Evolutionary conservation across 2,888 invertebrate genomes (phyloP), one percentile per base, ranked within the genome.

Genomic region (Limnephilus lunatus): DNA sequence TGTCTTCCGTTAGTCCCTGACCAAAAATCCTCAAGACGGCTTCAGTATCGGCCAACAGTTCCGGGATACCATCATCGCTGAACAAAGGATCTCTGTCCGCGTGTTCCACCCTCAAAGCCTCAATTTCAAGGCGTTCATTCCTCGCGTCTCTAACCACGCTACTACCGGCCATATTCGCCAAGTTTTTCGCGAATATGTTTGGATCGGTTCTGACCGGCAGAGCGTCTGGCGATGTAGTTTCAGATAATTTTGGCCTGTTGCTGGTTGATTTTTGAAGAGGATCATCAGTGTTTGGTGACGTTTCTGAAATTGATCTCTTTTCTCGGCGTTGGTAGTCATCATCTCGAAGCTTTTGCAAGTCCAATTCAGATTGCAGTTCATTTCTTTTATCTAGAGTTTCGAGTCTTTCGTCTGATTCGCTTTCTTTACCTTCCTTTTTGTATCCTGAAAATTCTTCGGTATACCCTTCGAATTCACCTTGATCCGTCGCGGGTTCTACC

Each of bases 11-110:
- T 92, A 98, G 95, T 3, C 97, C 97, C 14, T 95, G 95, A 0
- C 98, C 98, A 94, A 98, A 98, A 68, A 98, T 94, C 89, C 98
- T 97, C 83, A 98, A 94, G 19, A 96, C 96, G 32, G 97, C 97
- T 3, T 95, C 95, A 0, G 95, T 95, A 89, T 97, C 96, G 30
- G 97, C 97, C 92, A 98, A 94, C 32, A 98, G 96, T 93, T 96
- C 97, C 0, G 98, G 98, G 80, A 98, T 96, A 0, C 98, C 98
- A 31, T 95, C 95, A 11, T 96, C 96, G 3, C 95, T 95, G 25
- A 96, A 95, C 92, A 95, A 95, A 0, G 97, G 96, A 5, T 96
- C 97, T 92, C 97, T 97, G n/a, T 95, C 95, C 0, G 97, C 96
- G 30, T 95, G 95, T 93, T 97, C 97, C 1, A 97, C 95, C 88